Base-by-base conservation (phyloP, 2,113 vertebrate species). In the Melanostigma gelatinosum region DNA sequence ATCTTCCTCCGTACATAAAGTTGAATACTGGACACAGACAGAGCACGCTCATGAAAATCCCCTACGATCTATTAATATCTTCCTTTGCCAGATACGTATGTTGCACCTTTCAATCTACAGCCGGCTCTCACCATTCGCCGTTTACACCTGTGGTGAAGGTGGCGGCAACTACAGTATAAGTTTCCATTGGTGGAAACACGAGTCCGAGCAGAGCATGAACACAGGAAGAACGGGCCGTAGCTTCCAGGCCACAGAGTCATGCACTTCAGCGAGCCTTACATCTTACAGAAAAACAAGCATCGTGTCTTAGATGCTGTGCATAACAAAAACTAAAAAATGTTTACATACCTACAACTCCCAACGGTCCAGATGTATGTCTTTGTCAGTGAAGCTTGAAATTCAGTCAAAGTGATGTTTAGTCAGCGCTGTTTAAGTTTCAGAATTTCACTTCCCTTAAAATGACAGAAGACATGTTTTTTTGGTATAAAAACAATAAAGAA, bases 141-240 rank as follows among this genome's bases (percentile, higher is more conserved):
- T 60, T 78, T 71, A 58, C 38, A 29, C 1, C 38, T 85, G 82
- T 60, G 86, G 87, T 81, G 58, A 79, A 32, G 58, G 54, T 76
- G 66, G 38, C 77, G 40, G 65, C 34, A 72, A 16, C n/a, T 8
- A 36, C 54, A 72, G 3, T n/a, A 20, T 12, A 81, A 87, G 82
- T 91, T 91, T 91, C 89, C 87, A 85, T 24, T 11, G 1, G 55
- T 91, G 89, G 89, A 90, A 90, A 90, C 71, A 40, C 0, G 11
- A 75, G 68, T 67, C 32, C 55, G 8, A 42, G 22, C 15, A 74
- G 48, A 67, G 58, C 12, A 42, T 50, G 4, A 69, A 73, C 29
- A 83, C 79, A 85, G 81, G 79, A 86, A 88, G 84, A 60, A 15
- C 0, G 0, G 32, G 29, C 63, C 46, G 32, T 5, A 54, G 80